Base-by-base conservation (phyloP, 1,140 invertebrate genomes). In the Drosophila virilis region DNA sequence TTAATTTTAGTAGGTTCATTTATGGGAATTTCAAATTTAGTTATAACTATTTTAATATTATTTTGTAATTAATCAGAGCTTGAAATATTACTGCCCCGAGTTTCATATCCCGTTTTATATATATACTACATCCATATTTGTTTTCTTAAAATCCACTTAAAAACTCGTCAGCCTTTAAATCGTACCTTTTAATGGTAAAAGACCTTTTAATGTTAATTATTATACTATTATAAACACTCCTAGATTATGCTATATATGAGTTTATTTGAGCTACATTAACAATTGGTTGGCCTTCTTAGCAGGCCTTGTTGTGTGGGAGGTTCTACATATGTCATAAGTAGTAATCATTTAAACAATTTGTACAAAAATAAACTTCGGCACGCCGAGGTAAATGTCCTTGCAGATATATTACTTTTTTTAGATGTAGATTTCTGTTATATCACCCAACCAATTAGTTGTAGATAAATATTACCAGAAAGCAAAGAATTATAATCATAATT, bases 371-470 rank as follows among this genome's bases (percentile, higher is more conserved):
- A 35, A 54, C 9, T 12, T 59, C 42, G 42, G 42, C 40, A 6
- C 13, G 5, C 42, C 55, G 57, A 59, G n/a, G 13, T 10, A 46
- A 35, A 13, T 46, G 8, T 35, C 42, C 57, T 59, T 59, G 42
- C 57, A 59, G 42, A 51, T 33, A n/a, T 12, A 48, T 2, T 46
- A 17, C 22, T 28, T 28, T 28, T 5, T 28, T 28, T 28, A 28
- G 22, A 5, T 33, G 28, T 32, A 50, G 12, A 35, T 15, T 12
- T 33, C n/a, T 13, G 32, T 35, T 5, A 28, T 13, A 33, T 35
- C 8, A 13, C n/a, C n/a, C 28, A 5, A 32, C 6, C 7, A 50
- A 50, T 9, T 32, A 46, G 15, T 6, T 22, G 45, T 51, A 51
- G 28, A 51, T 28, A 28, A 28, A 28, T 28, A 5, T 28, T 28